Conservation (phyloP, 2,113 vertebrate genomes). For the Amazona vittata region DNA sequence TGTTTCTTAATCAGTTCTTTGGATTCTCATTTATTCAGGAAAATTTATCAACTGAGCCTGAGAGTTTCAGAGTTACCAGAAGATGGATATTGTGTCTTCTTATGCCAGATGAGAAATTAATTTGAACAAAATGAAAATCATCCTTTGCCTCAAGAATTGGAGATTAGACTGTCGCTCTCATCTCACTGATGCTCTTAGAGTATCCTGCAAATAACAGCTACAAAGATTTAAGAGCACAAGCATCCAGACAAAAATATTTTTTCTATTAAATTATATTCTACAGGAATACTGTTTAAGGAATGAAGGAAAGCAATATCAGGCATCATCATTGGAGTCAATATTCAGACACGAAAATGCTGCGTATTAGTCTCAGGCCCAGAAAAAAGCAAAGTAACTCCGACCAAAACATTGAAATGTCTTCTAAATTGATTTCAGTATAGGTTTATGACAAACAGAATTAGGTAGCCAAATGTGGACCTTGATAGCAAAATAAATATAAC, state of each 20-base stretch:
- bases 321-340: neutral
- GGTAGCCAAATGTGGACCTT: neutral
- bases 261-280: neutral
- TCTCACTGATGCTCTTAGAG: neutral
- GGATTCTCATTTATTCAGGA: slow-evolving; percentile 1
- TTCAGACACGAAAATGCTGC: neutral
- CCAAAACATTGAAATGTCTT: neutral
- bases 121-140: slow-evolving; percentile 2
- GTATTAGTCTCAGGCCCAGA: neutral
- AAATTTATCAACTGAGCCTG: neutral
- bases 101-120: slow-evolving; percentile 2
- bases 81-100: slow-evolving; percentile 15
- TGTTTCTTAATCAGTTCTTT: neutral
- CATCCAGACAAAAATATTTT: neutral
- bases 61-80: neutral
- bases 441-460: neutral
- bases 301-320: neutral
- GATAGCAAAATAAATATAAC: neutral
- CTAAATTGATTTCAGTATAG: neutral
- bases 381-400: neutral
- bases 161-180: neutral
- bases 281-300: neutral
- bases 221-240: neutral
- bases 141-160: neutral
- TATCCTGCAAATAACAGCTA: neutral